These are phyloP conservation scores for Setipinna tenuifilis DNA, from an alignment of 2,797 vertebrate genomes.

Conservation along the genomic window DNA sequence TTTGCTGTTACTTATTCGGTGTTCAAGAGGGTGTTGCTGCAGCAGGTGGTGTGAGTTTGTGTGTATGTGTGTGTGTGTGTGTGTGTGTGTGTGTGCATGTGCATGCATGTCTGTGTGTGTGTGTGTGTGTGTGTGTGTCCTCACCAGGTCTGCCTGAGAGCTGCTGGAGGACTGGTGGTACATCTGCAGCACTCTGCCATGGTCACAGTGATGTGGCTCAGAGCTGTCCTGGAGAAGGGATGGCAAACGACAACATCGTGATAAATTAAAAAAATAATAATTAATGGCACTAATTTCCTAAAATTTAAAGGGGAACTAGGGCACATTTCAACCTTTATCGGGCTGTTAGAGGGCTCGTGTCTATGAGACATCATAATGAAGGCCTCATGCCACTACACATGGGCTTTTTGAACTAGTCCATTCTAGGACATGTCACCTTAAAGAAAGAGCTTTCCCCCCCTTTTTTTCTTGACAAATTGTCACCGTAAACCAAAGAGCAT, in stretches of 20 bases:
- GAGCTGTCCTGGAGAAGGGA: conserved; percentile 61
- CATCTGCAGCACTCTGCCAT: conserved; percentile 78
- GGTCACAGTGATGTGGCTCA: conserved; percentile 78
- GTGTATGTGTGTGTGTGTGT: not conserved
- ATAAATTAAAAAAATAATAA: not conserved
- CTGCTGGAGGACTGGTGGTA: conserved; percentile 66
- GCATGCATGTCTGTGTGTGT: not conserved
- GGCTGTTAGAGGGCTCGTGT: no score
- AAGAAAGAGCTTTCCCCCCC: no score
- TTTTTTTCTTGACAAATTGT: no score
- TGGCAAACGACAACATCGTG: not conserved
- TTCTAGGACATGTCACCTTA: no score
- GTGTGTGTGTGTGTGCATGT: no score
- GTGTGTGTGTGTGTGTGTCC: conserved; percentile 30
- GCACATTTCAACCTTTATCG: no score
- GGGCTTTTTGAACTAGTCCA: no score
- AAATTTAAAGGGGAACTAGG: no score
- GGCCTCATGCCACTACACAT: no score
- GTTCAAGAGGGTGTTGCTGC: not conserved
- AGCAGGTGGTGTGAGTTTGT: not conserved
- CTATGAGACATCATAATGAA: no score
- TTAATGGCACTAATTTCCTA: no score
- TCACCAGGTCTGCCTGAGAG: conserved; percentile 78
- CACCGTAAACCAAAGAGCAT: no score
- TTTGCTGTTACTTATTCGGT: not conserved